These are phyloP conservation scores for Leptodirus hochenwartii DNA, from an alignment of 2,888 invertebrate species.

Conservation along the genomic window DNA sequence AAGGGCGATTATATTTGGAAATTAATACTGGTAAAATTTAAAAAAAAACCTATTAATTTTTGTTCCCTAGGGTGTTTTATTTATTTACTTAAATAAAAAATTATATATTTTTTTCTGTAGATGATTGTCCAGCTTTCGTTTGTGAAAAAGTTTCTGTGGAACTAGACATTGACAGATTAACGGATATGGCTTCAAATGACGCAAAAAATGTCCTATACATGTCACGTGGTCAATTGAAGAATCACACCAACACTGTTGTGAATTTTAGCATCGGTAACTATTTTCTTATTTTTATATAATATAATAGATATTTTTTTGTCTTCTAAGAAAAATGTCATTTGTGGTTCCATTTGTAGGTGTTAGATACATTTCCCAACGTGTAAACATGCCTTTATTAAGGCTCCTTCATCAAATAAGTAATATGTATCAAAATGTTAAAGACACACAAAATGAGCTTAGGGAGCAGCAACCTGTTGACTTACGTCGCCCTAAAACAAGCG, in stretches of 20 bases:
- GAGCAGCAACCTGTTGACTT: slow-evolving; percentile 40
- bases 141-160: slow-evolving; percentile 84
- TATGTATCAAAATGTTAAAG: slow-evolving; percentile 94
- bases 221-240: slow-evolving; percentile 71
- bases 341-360: slow-evolving; percentile 39
- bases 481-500: slow-evolving; percentile 24
- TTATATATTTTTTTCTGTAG: slow-evolving; percentile 26
- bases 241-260: slow-evolving; percentile 79
- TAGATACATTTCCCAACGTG: slow-evolving; percentile 83
- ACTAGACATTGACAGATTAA: slow-evolving; percentile 74
- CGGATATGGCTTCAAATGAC: slow-evolving; percentile 76
- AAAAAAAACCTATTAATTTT: slow-evolving; percentile 3
- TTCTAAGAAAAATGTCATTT: slow-evolving; percentile 2
- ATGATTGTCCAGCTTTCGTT: slow-evolving; percentile 75
- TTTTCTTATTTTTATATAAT: slow-evolving; percentile 4
- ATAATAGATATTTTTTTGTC: not conserved
- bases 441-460: slow-evolving; percentile 78
- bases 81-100: slow-evolving; percentile 7
- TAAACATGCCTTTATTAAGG: slow-evolving; percentile 87
- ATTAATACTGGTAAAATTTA: slow-evolving; percentile 17
- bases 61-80: slow-evolving; percentile 1
- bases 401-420: slow-evolving; percentile 90
- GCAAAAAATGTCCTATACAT: slow-evolving; percentile 73
- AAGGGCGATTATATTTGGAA: slow-evolving; percentile 21
- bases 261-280: slow-evolving; percentile 48